Percentiles rank a stretch among this genome's conserved stretches.
These are phyloP conservation scores for Phylloscopus trochilus DNA, from an alignment of 2,113 vertebrate species.

Conservation along the genomic window DNA sequence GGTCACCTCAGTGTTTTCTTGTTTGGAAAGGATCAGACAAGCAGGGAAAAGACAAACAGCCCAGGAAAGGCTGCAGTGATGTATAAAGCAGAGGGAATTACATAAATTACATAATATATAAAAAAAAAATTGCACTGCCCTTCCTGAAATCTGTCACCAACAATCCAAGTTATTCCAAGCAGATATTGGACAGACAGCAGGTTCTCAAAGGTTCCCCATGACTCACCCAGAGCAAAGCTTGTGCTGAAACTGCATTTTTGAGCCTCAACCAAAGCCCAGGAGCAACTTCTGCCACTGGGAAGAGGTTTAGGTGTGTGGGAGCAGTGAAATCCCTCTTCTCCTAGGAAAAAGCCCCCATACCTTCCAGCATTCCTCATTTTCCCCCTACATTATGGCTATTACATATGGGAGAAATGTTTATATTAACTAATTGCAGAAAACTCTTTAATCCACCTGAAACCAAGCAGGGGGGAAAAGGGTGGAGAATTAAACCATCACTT, in stretches of 20 bases:
- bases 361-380: not conserved
- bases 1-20: not conserved
- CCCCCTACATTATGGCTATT: not conserved
- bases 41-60: not conserved
- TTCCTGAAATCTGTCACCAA: not conserved
- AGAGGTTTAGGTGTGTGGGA: not conserved
- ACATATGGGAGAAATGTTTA: not conserved
- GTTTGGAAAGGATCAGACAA: not conserved
- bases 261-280: not conserved
- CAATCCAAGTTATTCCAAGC: not conserved
- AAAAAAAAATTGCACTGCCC: not conserved
- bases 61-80: not conserved
- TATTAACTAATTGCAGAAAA: not conserved
- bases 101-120: not conserved
- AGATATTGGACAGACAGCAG: not conserved
- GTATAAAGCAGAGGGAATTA: not conserved
- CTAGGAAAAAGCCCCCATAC: rapidly evolving
- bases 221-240: not conserved
- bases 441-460: not conserved
- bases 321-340: not conserved
- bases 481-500: not conserved
- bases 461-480: rapidly evolving
- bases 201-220: not conserved
- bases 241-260: not conserved
- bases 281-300: not conserved